Percentiles rank a stretch among this genome's conserved stretches.
Conservation (phyloP, 2,888 invertebrate genomes). For the Pachymerium ferrugineum region DNA sequence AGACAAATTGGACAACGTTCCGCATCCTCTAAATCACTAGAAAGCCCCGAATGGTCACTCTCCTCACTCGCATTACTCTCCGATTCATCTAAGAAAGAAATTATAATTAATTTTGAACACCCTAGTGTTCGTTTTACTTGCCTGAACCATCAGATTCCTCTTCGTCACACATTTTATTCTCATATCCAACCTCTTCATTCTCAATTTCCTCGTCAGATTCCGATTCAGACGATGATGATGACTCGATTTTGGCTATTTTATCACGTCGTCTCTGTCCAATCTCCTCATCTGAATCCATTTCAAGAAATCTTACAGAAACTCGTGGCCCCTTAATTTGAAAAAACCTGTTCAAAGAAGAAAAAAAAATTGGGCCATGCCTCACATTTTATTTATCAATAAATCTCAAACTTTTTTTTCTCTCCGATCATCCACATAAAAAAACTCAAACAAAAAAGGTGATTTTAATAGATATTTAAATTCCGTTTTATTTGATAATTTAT, state of each 20-base stretch:
- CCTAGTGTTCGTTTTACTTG: neutral
- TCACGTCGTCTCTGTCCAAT: neutral
- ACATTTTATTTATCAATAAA: too few species aligned
- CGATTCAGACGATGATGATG: neutral
- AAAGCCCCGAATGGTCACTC: constrained; percentile 28
- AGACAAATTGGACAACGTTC: constrained; percentile 90
- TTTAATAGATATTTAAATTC: too few species aligned
- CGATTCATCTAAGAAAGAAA: neutral
- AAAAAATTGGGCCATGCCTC: too few species aligned
- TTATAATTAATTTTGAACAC: neutral
- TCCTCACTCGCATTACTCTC: neutral
- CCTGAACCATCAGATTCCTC: constrained; percentile 1
- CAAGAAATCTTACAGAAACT: neutral
- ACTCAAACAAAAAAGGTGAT: too few species aligned
- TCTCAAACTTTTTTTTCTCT: too few species aligned
- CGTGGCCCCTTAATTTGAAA: neutral
- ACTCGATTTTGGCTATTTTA: neutral
- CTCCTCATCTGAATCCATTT: constrained; percentile 7
- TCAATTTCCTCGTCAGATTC: constrained; percentile 11
- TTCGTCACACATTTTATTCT: neutral
- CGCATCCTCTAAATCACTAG: constrained; percentile 60
- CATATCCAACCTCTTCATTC: neutral
- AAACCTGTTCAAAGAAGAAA: neutral
- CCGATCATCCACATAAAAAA: too few species aligned
- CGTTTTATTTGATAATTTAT: too few species aligned